Conservation (phyloP, 2,113 vertebrate species). For the Taurulus bubalis region DNA sequence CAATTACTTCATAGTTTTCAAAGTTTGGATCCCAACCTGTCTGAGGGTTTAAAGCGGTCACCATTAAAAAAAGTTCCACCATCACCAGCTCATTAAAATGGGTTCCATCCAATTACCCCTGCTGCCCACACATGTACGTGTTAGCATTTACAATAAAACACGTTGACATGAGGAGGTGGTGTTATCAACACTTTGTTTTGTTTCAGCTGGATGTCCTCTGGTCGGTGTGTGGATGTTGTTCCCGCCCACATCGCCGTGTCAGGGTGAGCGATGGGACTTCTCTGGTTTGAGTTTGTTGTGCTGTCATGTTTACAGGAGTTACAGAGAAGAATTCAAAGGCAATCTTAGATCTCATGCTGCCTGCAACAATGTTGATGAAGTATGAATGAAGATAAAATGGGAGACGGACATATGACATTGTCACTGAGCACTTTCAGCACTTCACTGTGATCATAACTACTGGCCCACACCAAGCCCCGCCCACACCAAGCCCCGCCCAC, state of each 20-base stretch:
- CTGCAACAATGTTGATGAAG: not conserved
- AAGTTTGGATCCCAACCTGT: conserved; percentile 1
- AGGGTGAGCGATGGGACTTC: not conserved
- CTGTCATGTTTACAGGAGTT: too few species aligned
- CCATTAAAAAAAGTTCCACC: conserved; percentile 1
- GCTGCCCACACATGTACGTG: not conserved
- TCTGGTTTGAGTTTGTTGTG: too few species aligned
- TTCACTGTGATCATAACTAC: too few species aligned
- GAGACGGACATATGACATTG: not conserved
- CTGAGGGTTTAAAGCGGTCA: not conserved
- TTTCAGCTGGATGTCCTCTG: not conserved
- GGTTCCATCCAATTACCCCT: not conserved
- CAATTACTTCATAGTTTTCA: not conserved
- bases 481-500: too few species aligned
- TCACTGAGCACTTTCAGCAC: not conserved
- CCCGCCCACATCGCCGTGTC: not conserved
- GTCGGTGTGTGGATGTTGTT: not conserved
- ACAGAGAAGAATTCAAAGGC: too few species aligned
- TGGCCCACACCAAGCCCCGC: too few species aligned
- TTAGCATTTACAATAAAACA: not conserved
- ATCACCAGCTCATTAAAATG: conserved; percentile 34
- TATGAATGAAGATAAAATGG: not conserved
- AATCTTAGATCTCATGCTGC: too few species aligned
- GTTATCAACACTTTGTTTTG: not conserved
- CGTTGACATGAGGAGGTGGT: not conserved